A percentile compares a stretch with the other conserved stretches of the same genome.
Evolutionary conservation across 2,113 vertebrate genomes (phyloP).

Genomic region (Zapus hudsonius): DNA sequence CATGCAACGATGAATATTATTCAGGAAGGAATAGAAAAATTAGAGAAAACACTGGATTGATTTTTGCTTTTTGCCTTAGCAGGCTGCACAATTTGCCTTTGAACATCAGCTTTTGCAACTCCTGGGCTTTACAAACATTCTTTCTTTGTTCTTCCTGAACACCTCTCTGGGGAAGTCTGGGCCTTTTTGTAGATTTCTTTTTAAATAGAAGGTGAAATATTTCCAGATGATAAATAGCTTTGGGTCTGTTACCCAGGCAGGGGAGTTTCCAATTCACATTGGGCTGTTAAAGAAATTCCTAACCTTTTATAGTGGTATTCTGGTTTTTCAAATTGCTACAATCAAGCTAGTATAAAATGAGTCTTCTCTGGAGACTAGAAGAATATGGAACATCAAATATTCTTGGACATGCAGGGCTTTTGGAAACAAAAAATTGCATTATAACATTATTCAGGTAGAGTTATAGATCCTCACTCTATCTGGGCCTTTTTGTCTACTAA

Average conservation of each 20-base stretch:
- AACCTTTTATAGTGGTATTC: slow-evolving; percentile 13
- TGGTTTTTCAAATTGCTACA: slow-evolving; percentile 4
- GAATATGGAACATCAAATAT: slow-evolving; percentile 46
- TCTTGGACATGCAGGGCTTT: neutral
- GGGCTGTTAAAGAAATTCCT: slow-evolving; percentile 49
- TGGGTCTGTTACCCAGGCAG: slow-evolving; percentile 24
- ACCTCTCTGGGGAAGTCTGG: neutral
- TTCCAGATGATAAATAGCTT: slow-evolving; percentile 71
- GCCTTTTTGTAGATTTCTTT: slow-evolving; percentile 18
- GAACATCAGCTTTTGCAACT: neutral
- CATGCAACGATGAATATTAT: neutral
- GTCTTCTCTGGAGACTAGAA: neutral
- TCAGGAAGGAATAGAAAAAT: slow-evolving; percentile 24
- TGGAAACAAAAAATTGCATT: slow-evolving; percentile 14
- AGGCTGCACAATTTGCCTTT: neutral
- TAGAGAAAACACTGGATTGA: neutral
- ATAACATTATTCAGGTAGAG: neutral
- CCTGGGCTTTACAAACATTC: neutral
- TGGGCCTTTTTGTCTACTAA: neutral
- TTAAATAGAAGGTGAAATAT: slow-evolving; percentile 46
- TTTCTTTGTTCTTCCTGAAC: slow-evolving; percentile 53
- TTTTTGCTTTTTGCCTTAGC: neutral
- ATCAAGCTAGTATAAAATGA: slow-evolving; percentile 46
- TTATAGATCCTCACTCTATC: neutral
- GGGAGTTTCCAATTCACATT: slow-evolving; percentile 27